phyloP scores from a whole-genome alignment of 2,797 vertebrate genomes.

The Rhyacichthys aspro region DNA sequence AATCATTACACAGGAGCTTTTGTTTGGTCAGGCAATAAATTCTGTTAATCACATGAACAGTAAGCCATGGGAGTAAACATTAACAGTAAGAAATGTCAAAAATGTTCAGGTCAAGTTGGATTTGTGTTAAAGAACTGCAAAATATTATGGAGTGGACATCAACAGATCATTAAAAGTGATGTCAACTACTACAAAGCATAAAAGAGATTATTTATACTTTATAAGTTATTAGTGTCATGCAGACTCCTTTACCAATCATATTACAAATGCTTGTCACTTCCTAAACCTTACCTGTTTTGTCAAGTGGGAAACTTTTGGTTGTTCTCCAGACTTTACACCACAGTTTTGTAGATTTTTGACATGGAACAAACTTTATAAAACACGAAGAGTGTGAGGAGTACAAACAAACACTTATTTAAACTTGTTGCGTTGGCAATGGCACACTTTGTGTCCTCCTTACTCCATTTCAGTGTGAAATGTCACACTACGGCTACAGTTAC shows the following conservation, averaged over 20 bases:
- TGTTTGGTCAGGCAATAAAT: conserved; percentile 36
- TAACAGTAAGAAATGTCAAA: background rate
- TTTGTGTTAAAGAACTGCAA: background rate
- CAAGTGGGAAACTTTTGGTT: too few relatives aligned
- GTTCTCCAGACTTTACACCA: too few relatives aligned
- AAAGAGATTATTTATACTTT: too few relatives aligned
- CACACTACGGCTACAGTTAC: conserved; percentile 35
- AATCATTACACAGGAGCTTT: conserved; percentile 15
- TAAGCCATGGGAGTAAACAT: background rate
- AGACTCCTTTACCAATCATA: too few relatives aligned
- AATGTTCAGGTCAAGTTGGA: background rate
- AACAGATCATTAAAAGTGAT: too few relatives aligned
- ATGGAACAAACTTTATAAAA: too few relatives aligned
- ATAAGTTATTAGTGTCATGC: too few relatives aligned
- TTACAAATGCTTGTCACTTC: too few relatives aligned
- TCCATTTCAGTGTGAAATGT: conserved; percentile 33
- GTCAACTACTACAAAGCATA: too few relatives aligned
- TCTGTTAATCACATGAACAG: conserved; percentile 4
- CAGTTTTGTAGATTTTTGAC: too few relatives aligned
- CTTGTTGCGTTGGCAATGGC: conserved; percentile 8
- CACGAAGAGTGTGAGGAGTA: background rate
- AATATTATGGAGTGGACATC: too few relatives aligned
- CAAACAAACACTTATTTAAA: conserved; percentile 22
- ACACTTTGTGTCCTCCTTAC: conserved; percentile 29
- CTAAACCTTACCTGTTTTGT: too few relatives aligned